phyloP scores from a whole-genome alignment of 2,888 invertebrate genomes.

The Orchestes rusci region DNA sequence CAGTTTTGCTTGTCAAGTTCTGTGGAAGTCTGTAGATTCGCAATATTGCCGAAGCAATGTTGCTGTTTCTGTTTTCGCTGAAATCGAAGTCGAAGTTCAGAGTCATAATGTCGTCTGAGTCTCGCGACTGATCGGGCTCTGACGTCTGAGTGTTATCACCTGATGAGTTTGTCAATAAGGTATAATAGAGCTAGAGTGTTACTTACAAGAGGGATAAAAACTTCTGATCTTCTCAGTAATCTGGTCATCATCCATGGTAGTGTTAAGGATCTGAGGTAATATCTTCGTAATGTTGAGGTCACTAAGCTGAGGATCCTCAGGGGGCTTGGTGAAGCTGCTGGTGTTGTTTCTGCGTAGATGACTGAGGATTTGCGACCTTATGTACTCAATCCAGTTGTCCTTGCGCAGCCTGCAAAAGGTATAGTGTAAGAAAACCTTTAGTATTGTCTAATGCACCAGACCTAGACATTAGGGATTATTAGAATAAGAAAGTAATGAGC shows the following conservation, averaged over 20 bases:
- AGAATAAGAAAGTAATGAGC: slow-evolving; percentile 23
- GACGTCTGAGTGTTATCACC: slow-evolving; percentile 51
- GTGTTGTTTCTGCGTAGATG: slow-evolving; percentile 26
- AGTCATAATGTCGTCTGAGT: slow-evolving; percentile 48
- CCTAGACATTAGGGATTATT: slow-evolving; percentile 33
- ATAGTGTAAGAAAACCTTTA: background rate
- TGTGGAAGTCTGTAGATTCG: slow-evolving; percentile 47
- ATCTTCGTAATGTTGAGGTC: slow-evolving; percentile 29
- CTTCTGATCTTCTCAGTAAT: slow-evolving; percentile 39
- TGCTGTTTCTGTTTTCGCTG: slow-evolving; percentile 40
- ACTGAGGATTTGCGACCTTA: slow-evolving; percentile 33
- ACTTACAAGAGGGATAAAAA: slow-evolving; percentile 42
- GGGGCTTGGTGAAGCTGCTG: slow-evolving; percentile 18
- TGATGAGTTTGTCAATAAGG: background rate
- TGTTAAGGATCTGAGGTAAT: slow-evolving; percentile 30
- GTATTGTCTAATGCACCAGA: slow-evolving; percentile 28
- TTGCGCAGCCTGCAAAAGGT: slow-evolving; percentile 25
- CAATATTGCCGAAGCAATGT: slow-evolving; percentile 49
- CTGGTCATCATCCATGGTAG: slow-evolving; percentile 31
- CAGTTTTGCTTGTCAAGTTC: slow-evolving; percentile 35
- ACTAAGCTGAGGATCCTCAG: slow-evolving; percentile 19
- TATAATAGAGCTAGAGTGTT: background rate
- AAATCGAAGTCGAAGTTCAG: slow-evolving; percentile 50
- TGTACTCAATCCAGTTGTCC: slow-evolving; percentile 32
- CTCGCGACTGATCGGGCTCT: slow-evolving; percentile 49